Percentiles rank a stretch among this genome's conserved stretches.
phyloP scores from a whole-genome alignment of 2,113 vertebrate species.

The Gorsachius goisagi region DNA sequence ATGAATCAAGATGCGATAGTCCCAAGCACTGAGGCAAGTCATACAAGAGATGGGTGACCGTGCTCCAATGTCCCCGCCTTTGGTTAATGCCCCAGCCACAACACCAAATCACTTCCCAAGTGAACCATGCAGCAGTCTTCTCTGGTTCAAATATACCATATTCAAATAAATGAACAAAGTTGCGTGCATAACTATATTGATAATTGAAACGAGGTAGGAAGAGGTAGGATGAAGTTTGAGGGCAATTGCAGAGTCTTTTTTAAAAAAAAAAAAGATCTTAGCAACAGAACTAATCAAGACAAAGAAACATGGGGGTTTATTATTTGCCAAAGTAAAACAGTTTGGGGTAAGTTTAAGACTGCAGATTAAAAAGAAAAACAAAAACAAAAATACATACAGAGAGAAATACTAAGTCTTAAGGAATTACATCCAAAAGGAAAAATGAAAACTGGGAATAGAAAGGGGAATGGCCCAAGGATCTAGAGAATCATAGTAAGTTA shows the following conservation, averaged over 20 bases:
- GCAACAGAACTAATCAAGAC: neutral
- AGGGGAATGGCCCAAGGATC: neutral
- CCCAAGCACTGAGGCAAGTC: neutral
- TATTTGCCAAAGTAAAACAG: neutral
- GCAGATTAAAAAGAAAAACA: neutral
- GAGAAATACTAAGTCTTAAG: neutral
- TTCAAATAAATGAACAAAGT: neutral
- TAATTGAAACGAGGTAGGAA: neutral
- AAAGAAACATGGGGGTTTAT: fast-evolving
- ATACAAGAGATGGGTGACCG: fast-evolving
- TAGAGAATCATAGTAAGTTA: neutral
- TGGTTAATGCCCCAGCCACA: neutral
- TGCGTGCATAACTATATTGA: neutral
- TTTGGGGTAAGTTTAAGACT: neutral
- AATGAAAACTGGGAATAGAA: neutral
- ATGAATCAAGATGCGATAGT: fast-evolving
- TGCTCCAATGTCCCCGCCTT: neutral
- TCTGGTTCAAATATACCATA: neutral
- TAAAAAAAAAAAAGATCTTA: neutral
- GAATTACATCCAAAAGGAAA: neutral
- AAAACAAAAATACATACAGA: neutral
- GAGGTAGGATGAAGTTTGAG: neutral
- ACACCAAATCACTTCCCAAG: neutral
- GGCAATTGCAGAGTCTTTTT: neutral
- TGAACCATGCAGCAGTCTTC: neutral